Evolutionary conservation across 2,113 vertebrate genomes (phyloP).

Genomic region (Chauna torquata): DNA sequence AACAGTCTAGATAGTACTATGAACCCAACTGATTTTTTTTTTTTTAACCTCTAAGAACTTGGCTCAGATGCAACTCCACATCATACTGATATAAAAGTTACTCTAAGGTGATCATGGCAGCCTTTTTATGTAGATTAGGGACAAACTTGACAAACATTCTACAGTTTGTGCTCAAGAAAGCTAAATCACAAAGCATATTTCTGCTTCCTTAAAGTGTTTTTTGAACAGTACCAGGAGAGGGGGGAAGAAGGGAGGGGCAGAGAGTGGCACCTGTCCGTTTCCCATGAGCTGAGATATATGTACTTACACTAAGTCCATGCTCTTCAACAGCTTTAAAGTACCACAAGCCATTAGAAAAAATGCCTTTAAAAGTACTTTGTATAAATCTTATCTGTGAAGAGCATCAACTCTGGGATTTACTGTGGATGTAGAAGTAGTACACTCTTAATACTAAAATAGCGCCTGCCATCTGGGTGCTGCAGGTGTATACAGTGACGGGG

Average conservation of each 20-base stretch:
- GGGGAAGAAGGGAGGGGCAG: background rate
- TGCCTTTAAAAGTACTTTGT: background rate
- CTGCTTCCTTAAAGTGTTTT: background rate
- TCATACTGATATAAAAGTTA: background rate
- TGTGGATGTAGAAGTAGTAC: background rate
- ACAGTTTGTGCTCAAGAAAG: background rate
- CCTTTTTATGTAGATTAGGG: background rate
- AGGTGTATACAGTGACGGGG: background rate
- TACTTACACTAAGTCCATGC: accelerated
- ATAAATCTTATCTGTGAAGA: background rate
- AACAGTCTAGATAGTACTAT: background rate
- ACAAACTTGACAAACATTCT: background rate
- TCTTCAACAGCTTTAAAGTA: background rate
- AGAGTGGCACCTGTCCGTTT: background rate
- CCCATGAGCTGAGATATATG: background rate
- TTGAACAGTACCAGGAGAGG: background rate
- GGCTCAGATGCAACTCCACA: background rate
- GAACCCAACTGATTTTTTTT: background rate
- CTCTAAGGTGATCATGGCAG: background rate
- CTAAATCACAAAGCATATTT: background rate
- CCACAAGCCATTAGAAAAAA: too few species aligned
- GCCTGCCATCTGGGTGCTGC: background rate
- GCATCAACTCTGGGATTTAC: background rate
- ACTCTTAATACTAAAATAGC: background rate
- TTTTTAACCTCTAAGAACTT: background rate